These are phyloP conservation scores for Plodia interpunctella DNA, from an alignment of 1,140 invertebrate genomes.

Conservation along the genomic window DNA sequence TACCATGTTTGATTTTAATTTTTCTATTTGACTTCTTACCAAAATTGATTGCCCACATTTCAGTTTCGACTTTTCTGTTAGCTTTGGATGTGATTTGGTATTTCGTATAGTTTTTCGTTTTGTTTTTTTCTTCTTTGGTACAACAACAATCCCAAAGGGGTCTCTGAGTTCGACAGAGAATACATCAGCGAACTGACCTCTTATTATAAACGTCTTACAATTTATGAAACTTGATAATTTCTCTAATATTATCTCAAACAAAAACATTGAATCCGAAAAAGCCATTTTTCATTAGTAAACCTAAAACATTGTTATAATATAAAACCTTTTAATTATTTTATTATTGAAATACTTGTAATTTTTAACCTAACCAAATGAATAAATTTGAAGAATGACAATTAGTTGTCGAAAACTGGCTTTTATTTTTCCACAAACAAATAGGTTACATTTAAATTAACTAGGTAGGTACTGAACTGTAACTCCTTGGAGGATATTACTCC, in stretches of 20 bases:
- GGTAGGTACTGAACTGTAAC: no score
- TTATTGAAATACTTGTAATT: constrained; percentile 9
- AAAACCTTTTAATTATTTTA: constrained; percentile 1
- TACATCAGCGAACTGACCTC: constrained; percentile 45
- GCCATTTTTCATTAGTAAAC: constrained; percentile 35
- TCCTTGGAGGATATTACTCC: no score
- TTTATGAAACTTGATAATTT: constrained; percentile 34
- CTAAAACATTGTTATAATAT: not conserved
- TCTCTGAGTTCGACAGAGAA: constrained; percentile 46
- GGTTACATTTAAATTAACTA: no score
- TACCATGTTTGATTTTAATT: constrained; percentile 41
- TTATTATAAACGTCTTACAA: constrained; percentile 38
- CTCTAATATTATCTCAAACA: constrained; percentile 55
- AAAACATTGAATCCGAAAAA: constrained; percentile 60
- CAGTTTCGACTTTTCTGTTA: constrained; percentile 13
- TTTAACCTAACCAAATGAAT: not conserved
- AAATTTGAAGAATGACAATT: not conserved
- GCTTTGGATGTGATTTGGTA: constrained; percentile 12
- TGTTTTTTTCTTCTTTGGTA: constrained; percentile 21
- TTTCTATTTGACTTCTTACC: constrained; percentile 28
- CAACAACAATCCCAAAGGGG: constrained; percentile 21
- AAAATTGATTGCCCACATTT: constrained; percentile 37
- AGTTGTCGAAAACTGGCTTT: not conserved
- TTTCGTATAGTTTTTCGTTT: constrained; percentile 29
- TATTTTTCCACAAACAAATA: not conserved